Percentiles rank a stretch among this genome's conserved stretches.
Evolutionary conservation across 2,797 vertebrate species (phyloP).

Genomic region (Steatocranus sp.): DNA sequence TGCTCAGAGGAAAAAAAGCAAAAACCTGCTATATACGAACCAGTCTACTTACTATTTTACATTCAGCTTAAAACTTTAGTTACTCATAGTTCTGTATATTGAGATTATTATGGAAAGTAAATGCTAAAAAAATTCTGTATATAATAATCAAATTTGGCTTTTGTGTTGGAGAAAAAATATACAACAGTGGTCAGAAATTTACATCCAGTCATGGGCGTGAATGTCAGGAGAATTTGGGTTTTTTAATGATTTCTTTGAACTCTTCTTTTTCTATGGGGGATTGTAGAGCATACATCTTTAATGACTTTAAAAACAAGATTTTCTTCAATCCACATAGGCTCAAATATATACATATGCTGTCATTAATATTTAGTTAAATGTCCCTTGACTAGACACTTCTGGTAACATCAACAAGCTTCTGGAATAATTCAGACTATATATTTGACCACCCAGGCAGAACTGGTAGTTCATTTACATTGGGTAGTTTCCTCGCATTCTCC

Average conservation of each 20-base stretch:
- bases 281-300: not conserved
- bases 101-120: not conserved
- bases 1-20: not conserved
- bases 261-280: not conserved
- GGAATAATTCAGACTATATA: not conserved
- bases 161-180: not conserved
- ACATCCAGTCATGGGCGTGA: not conserved
- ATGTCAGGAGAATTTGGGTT: not conserved
- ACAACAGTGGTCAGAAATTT: not conserved
- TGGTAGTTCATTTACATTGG: not conserved
- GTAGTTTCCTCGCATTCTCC: not conserved
- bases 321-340: not conserved
- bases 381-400: not conserved
- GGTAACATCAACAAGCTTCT: not conserved
- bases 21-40: fast-evolving
- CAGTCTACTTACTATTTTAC: not conserved
- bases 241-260: not conserved
- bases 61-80: not conserved
- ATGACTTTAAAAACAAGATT: not conserved
- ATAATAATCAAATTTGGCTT: not conserved
- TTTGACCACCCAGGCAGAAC: not conserved
- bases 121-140: not conserved
- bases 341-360: not conserved
- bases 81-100: not conserved
- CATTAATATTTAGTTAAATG: not conserved